Evolutionary conservation across 1,140 invertebrate species (phyloP), one percentile per base, ranked within the genome.

Genomic region (Lerema accius): DNA sequence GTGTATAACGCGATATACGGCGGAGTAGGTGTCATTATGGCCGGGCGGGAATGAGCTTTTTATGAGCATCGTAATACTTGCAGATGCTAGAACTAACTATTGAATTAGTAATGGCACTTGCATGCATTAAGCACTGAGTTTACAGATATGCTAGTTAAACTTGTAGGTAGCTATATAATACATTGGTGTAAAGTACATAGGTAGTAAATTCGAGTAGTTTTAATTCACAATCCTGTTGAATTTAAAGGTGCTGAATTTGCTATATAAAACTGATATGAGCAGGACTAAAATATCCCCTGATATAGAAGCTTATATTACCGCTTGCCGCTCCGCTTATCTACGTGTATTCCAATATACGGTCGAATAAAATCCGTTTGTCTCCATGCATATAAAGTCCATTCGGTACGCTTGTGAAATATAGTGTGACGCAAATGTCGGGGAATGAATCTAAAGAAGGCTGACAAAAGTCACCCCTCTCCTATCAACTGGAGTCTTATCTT

Each of bases 401-500:
- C 16, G 37, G 26, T 65, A 67, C 65, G 63, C 55, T 48, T 64
- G 60, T 81, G 75, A 81, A 84, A 80, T 83, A 84, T 83, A 70
- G 74, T 70, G 74, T 79, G 73, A 80, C 73, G 60, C 71, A 76
- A 80, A 83, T 81, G 73, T 78, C 63, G 58, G 77, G 65, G 67
- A 82, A 85, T 78, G 84, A 85, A 86, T 85, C 73, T 76, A 68
- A 53, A 76, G 66, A 62, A 69, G 67, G 70, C 71, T 72, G 76
- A 77, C 75, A 65, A 69, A 61, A 68, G 73, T 69, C 67, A 66
- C 73, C 72, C 73, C 74, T 69, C 71, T 49, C 61, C 50, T 73
- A 82, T 86, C 77, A 73, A 69, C 61, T 61, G 56, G 64, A 63
- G 74, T 71, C 76, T 80, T 83, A 84, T 86, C 79, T 84, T 82